Evolutionary conservation across 2,797 vertebrate species (phyloP).

Genomic region (Lepus townsendii): DNA sequence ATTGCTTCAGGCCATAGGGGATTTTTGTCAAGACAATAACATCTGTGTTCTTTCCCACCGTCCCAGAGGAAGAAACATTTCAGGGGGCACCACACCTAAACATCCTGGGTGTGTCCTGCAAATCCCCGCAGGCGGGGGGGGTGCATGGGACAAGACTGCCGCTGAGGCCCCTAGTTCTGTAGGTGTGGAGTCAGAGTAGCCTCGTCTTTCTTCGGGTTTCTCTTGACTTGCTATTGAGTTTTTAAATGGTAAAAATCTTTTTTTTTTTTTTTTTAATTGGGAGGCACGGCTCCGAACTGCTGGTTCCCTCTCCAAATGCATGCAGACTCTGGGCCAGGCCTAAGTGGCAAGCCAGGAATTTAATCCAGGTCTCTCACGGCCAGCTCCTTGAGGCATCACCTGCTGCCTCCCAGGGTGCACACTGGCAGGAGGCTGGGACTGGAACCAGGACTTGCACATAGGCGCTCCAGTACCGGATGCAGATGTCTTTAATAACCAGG

Average conservation of each 20-base stretch:
- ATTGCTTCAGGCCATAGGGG: slow-evolving; percentile 39
- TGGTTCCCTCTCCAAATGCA: too few relatives aligned
- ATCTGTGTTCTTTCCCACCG: slow-evolving; percentile 64
- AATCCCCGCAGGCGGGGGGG: slow-evolving; percentile 18
- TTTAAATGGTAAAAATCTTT: neutral
- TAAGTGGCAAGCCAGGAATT: too few relatives aligned
- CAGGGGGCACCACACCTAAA: slow-evolving; percentile 68
- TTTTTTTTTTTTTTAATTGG: too few relatives aligned
- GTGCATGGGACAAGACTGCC: neutral
- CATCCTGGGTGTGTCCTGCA: slow-evolving; percentile 62
- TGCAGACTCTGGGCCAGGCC: too few relatives aligned
- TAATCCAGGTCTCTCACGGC: too few relatives aligned
- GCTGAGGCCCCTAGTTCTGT: neutral
- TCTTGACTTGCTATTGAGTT: slow-evolving; percentile 12
- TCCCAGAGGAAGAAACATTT: slow-evolving; percentile 75
- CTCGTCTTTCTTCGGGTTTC: neutral
- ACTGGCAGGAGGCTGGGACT: too few relatives aligned
- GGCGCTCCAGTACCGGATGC: too few relatives aligned
- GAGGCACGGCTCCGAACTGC: too few relatives aligned
- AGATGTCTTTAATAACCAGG: too few relatives aligned
- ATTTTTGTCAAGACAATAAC: slow-evolving; percentile 69
- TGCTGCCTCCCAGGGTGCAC: too few relatives aligned
- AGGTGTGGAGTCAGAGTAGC: neutral
- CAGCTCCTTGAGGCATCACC: too few relatives aligned
- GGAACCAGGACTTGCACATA: too few relatives aligned